phyloP scores from a whole-genome alignment of 2,797 vertebrate genomes.

The Selene dorsalis region DNA sequence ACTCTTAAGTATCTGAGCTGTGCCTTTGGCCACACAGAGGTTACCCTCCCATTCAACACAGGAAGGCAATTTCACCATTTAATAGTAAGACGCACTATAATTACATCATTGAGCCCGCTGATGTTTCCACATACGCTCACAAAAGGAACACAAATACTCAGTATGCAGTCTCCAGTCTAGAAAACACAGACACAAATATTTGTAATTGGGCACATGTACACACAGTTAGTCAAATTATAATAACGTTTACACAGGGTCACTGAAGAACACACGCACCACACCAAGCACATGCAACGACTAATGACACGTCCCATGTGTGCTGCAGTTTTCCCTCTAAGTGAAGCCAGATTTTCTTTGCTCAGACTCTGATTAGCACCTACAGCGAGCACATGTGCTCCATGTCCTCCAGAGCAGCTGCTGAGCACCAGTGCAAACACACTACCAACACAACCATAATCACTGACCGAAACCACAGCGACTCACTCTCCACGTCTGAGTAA shows the following conservation, averaged over 20 bases:
- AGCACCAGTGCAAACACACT: slow-evolving; percentile 43
- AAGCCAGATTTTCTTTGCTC: slow-evolving; percentile 54
- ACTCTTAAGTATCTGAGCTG: slow-evolving; percentile 24
- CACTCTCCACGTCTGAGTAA: slow-evolving; percentile 3
- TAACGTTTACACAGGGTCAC: background rate
- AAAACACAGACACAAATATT: slow-evolving; percentile 17
- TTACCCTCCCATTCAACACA: background rate
- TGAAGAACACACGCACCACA: background rate
- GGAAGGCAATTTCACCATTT: slow-evolving; percentile 34
- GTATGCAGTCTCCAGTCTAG: background rate
- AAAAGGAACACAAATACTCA: background rate
- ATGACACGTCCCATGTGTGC: slow-evolving; percentile 42
- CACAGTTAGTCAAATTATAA: slow-evolving; percentile 3
- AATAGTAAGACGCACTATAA: slow-evolving; percentile 3
- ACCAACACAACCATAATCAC: slow-evolving; percentile 6
- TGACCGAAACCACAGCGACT: slow-evolving; percentile 17
- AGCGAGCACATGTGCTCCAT: slow-evolving; percentile 21
- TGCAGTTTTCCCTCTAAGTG: slow-evolving; percentile 53
- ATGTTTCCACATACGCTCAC: background rate
- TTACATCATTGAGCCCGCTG: slow-evolving; percentile 1
- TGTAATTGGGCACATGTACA: slow-evolving; percentile 1
- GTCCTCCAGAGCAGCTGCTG: slow-evolving; percentile 41
- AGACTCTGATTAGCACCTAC: slow-evolving; percentile 47
- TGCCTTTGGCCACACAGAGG: slow-evolving; percentile 25
- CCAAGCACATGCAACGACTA: slow-evolving; percentile 13